Evolutionary conservation across 2,888 invertebrate genomes (phyloP).

Genomic region (Dolichomitus sp.): DNA sequence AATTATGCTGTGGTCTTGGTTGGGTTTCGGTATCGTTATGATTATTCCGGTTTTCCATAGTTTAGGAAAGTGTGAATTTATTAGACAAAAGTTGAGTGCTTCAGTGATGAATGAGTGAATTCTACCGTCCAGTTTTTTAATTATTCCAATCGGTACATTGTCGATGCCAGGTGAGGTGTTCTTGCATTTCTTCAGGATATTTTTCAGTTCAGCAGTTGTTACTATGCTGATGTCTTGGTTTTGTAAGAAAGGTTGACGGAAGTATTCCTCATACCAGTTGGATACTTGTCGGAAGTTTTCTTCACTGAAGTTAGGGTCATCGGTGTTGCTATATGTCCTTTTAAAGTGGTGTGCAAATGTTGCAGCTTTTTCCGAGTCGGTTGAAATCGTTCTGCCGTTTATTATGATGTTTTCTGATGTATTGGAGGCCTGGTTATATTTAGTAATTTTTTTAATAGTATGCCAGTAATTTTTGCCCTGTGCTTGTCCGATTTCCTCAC

Average conservation of each 20-base stretch:
- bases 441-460: too few species aligned
- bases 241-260: neutral
- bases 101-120: constrained; percentile 20
- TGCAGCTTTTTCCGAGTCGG: neutral
- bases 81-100: neutral
- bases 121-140: constrained; percentile 1
- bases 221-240: neutral
- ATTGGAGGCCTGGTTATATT: too few species aligned
- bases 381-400: too few species aligned
- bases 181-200: constrained; percentile 1
- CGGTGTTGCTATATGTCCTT: neutral
- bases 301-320: constrained; percentile 11
- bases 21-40: neutral
- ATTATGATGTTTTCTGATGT: too few species aligned
- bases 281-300: neutral
- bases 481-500: too few species aligned
- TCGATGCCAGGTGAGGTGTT: constrained; percentile 12
- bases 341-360: constrained; percentile 21
- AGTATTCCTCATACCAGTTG: constrained; percentile 5
- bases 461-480: too few species aligned
- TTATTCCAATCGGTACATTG: constrained; percentile 1
- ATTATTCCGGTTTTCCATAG: constrained; percentile 6
- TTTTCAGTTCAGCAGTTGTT: neutral
- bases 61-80: neutral
- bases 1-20: neutral